phyloP scores from a whole-genome alignment of 2,888 invertebrate genomes.

The Ochlodes sylvanus region DNA sequence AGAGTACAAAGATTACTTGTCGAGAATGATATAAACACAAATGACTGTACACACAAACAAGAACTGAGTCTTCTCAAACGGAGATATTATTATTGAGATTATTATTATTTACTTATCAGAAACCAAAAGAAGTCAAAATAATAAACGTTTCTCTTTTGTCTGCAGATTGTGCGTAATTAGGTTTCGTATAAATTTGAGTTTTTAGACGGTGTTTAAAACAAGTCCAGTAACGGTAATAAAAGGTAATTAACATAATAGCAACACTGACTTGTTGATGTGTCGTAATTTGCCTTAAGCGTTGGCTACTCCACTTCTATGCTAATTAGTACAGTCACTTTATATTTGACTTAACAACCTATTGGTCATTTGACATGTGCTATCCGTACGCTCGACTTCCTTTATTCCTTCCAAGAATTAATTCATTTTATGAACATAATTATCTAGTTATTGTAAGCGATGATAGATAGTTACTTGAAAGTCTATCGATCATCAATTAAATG shows the following conservation, averaged over 20 bases:
- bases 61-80: too few species aligned
- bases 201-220: too few species aligned
- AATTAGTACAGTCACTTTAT: background rate
- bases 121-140: too few species aligned
- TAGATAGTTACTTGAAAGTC: too few species aligned
- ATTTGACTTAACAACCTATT: slow-evolving; percentile 8
- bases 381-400: background rate
- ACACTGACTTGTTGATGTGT: background rate
- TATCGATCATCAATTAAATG: too few species aligned
- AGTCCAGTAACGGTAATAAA: background rate
- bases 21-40: too few species aligned
- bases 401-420: background rate
- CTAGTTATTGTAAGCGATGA: too few species aligned
- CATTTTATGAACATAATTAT: too few species aligned
- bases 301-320: background rate
- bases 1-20: too few species aligned
- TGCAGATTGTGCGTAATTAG: background rate
- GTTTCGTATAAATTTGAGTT: background rate
- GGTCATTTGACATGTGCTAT: slow-evolving; percentile 7
- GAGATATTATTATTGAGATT: too few species aligned
- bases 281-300: slow-evolving; percentile 12
- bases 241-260: background rate
- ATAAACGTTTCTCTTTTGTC: background rate
- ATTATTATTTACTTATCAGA: too few species aligned
- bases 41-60: too few species aligned